Evolutionary conservation across 2,797 vertebrate species (phyloP).

Genomic region (Melanotaenia boesemani): DNA sequence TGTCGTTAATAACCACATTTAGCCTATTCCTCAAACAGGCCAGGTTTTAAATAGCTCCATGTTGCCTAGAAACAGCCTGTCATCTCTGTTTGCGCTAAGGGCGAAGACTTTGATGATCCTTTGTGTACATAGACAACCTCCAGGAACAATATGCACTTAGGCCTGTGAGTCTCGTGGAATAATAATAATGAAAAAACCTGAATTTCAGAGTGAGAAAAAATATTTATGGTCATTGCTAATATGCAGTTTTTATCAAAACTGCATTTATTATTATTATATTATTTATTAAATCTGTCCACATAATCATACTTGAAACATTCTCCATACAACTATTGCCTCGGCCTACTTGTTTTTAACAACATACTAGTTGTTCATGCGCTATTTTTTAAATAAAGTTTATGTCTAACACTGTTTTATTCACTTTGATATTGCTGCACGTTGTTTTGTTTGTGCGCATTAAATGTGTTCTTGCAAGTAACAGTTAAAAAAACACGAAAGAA

Average conservation of each 20-base stretch:
- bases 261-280: no score
- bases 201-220: no score
- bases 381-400: neutral
- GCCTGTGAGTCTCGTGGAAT: neutral
- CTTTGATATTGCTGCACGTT: no score
- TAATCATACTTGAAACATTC: neutral
- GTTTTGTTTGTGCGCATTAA: neutral
- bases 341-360: neutral
- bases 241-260: no score
- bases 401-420: no score
- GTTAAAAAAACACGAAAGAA: neutral
- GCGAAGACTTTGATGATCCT: slow-evolving; percentile 26
- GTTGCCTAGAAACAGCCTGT: slow-evolving; percentile 50
- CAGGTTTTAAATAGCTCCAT: slow-evolving; percentile 13
- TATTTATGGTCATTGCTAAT: no score
- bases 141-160: neutral
- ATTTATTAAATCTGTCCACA: neutral
- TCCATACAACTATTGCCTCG: neutral
- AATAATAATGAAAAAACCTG: no score
- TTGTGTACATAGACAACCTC: slow-evolving; percentile 18
- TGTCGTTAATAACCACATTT: neutral
- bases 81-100: slow-evolving; percentile 45
- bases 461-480: neutral
- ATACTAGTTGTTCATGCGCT: neutral
- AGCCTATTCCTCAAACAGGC: neutral